phyloP scores from a whole-genome alignment of 2,888 invertebrate species.

The Phyllotreta cruciferae region DNA sequence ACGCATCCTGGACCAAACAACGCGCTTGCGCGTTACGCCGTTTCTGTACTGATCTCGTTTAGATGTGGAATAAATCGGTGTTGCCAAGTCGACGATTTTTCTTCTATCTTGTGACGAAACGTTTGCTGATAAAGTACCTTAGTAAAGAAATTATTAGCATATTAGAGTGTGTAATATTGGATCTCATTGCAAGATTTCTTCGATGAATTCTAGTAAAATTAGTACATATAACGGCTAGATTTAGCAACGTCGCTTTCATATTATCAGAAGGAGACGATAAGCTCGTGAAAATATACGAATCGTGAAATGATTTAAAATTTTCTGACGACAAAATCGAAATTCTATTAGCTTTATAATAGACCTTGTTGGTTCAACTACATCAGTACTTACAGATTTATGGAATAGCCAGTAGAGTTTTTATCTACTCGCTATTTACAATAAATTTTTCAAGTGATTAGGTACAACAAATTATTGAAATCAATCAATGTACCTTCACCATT shows the following conservation, averaged over 20 bases:
- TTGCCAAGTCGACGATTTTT: slow-evolving; percentile 7
- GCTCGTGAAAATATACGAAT: not conserved
- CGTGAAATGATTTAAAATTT: slow-evolving; percentile 1
- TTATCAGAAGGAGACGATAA: slow-evolving; percentile 4
- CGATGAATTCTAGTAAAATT: not conserved
- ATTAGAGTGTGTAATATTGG: no score
- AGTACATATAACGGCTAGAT: not conserved
- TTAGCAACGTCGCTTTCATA: slow-evolving; percentile 4
- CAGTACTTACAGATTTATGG: no score
- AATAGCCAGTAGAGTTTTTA: no score
- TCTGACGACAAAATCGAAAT: not conserved
- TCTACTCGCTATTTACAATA: no score
- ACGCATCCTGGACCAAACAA: slow-evolving; percentile 33
- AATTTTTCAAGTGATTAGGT: no score
- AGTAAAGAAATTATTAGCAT: no score
- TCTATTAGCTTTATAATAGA: no score
- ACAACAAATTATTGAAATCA: no score
- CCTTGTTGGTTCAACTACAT: no score
- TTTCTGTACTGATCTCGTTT: slow-evolving; percentile 12
- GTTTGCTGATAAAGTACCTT: not conserved
- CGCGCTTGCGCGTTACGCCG: slow-evolving; percentile 31
- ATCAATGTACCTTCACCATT: no score
- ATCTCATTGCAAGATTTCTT: not conserved
- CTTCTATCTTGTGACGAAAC: slow-evolving; percentile 1
- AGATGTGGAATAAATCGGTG: slow-evolving; percentile 13